Evolutionary conservation across 2,888 invertebrate species (phyloP), one percentile per base, ranked within the genome.

Genomic region (Drosophila kambysellisi): DNA sequence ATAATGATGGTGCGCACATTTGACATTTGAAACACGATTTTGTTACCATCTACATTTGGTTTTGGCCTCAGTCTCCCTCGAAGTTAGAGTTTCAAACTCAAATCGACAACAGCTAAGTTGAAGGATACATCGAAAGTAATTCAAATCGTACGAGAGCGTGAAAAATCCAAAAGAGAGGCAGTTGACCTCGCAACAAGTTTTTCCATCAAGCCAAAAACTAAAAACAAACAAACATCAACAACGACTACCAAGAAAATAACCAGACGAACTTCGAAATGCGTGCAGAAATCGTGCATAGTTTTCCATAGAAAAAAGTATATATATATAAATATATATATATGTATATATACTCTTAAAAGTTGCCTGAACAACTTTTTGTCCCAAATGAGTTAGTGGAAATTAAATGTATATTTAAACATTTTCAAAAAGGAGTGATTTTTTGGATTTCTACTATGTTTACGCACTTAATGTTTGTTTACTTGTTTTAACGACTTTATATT

Each of bases 1-100:
- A 57, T 59, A 56, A 32, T 48, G 70, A 76, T 79, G 67, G 79
- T 50, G 75, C 39, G 70, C 73, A 65, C 76, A 74, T 82, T 81
- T 88, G 87, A 88, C 89, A 88, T 88, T 89, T 88, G 72, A 66
- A 81, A 81, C 89, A 88, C 89, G 87, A 88, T 83, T 86, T 76
- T 59, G 66, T 76, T 82, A 70, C 70, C 46, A 74, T 80, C 80
- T 70, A 73, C 63, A 59, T 78, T 71, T 60, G 48, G 35, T 74
- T 76, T 81, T 69, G 71, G 76, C 66, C 76, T 74, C 62, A 52
- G 61, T 64, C 54, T 62, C 62, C 70, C 72, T 73, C 52, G 57
- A 25, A 56, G 66, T 41, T 50, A 58, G 57, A 64, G 43, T 76
- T 59, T 56, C 59, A 54, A 66, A n/a, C 63, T 56, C 52, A 70